Conservation (phyloP, 2,113 vertebrate genomes). For the Cochlearius cochlearius region DNA sequence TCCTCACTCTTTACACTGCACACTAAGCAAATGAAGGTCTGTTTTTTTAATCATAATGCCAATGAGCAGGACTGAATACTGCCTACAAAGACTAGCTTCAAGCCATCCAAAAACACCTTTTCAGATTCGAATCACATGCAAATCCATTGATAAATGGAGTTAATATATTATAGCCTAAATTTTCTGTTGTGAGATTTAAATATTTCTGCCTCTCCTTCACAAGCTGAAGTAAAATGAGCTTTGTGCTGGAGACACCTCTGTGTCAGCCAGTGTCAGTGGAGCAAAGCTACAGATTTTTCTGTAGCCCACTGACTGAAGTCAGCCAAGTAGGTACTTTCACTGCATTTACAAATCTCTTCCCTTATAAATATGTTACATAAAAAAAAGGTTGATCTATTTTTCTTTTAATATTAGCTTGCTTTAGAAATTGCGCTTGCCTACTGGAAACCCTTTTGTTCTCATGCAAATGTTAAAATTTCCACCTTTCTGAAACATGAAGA, state of each 20-base stretch:
- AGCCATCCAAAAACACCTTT: not conserved
- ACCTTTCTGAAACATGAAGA: not conserved
- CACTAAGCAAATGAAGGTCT: not conserved
- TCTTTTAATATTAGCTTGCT: not conserved
- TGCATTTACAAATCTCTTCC: not conserved
- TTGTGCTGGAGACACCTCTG: not conserved
- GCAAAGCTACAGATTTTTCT: not conserved
- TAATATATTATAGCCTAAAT: not conserved
- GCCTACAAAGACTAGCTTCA: not conserved
- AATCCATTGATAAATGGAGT: not conserved
- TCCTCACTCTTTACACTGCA: not conserved
- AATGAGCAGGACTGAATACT: not conserved
- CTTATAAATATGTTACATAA: not conserved
- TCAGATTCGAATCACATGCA: not conserved
- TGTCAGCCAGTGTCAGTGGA: not conserved
- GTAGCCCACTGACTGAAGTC: fast-evolving
- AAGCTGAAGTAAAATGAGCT: not conserved
- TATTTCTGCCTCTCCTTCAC: not conserved
- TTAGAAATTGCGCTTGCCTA: not conserved
- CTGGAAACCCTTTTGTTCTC: not conserved
- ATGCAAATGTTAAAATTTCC: not conserved
- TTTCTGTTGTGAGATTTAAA: not conserved
- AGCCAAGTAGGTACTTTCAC: not conserved
- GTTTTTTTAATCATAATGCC: not conserved
- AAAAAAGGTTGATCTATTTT: not conserved